Conservation (phyloP, 2,797 vertebrate genomes). For the Antrozous pallidus region DNA sequence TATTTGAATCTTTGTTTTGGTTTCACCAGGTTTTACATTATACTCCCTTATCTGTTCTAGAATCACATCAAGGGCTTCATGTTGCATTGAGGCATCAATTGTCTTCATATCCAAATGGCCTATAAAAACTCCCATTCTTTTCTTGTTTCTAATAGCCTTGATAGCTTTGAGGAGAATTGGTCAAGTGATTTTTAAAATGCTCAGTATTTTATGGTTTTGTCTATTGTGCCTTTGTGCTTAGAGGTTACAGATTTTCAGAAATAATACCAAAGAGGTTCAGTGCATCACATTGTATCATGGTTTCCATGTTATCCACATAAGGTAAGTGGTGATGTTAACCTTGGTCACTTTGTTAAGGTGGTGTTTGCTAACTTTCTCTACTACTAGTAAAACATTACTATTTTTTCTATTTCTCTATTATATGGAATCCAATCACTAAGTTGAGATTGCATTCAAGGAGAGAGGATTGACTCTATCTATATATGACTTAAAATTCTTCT, state of each 20-base stretch:
- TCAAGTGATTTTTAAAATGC: background rate
- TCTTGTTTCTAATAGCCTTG: background rate
- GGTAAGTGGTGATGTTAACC: background rate
- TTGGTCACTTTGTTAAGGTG: background rate
- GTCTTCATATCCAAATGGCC: background rate
- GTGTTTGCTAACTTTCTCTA: background rate
- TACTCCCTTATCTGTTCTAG: background rate
- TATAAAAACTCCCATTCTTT: background rate
- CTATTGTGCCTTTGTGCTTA: background rate
- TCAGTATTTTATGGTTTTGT: background rate
- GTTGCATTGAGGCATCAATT: background rate
- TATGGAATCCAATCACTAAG: background rate
- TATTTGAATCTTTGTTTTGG: background rate
- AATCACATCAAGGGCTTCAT: background rate
- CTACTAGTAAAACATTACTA: background rate
- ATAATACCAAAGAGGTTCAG: background rate
- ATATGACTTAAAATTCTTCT: background rate
- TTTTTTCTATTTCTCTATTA: background rate
- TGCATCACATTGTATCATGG: background rate
- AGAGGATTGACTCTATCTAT: background rate
- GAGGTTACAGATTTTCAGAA: background rate
- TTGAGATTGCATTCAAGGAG: background rate
- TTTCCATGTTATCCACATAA: background rate
- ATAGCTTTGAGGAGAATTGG: background rate
- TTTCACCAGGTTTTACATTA: background rate